Evolutionary conservation across 1,140 invertebrate species (phyloP), one percentile per base, ranked within the genome.

Genomic region (Vollenhovia emeryi): DNA sequence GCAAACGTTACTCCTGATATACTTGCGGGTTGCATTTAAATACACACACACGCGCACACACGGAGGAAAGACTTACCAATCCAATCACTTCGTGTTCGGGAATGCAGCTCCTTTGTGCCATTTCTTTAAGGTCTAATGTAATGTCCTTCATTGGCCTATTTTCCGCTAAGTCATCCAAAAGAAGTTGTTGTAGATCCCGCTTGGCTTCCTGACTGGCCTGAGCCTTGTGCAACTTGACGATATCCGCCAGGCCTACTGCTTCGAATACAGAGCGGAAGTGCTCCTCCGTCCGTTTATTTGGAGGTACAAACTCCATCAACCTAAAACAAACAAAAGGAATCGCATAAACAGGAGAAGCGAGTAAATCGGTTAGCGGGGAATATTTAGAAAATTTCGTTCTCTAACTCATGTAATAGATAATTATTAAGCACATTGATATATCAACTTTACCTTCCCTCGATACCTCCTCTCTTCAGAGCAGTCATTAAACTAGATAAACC

Each of bases 271-370:
- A 96, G 90, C 97, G 96, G 94, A 99, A 98, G 94, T 97, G 97
- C 92, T 98, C 98, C 94, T 98, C 97, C 92, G 97, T 98, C 93
- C 98, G 97, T 95, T 98, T 98, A 94, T 98, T 99, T 90, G 97
- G 96, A 86, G 98, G 98, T 93, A 99, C 97, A 95, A 99, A 98
- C 94, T 99, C 98, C 96, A 98, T 97, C 89, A 99, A 95, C 93
- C 98, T 98, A 91, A 91, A 86, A 30, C 79, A 45, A 71, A 33
- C 7, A 18, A 76, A 43, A 33, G 18, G 27, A 52, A 9, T 79
- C 11, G 50, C 7, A 30, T 55, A 6, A n/a, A 15, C n/a, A 18
- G 21, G 13, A n/a, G 33, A 8, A 11, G 13, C 1, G 15, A 50
- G 4, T 21, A 43, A 43, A 43, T 13, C 0, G 24, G 43, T 43